phyloP scores from a whole-genome alignment of 2,113 vertebrate genomes.

The Picathartes gymnocephalus region DNA sequence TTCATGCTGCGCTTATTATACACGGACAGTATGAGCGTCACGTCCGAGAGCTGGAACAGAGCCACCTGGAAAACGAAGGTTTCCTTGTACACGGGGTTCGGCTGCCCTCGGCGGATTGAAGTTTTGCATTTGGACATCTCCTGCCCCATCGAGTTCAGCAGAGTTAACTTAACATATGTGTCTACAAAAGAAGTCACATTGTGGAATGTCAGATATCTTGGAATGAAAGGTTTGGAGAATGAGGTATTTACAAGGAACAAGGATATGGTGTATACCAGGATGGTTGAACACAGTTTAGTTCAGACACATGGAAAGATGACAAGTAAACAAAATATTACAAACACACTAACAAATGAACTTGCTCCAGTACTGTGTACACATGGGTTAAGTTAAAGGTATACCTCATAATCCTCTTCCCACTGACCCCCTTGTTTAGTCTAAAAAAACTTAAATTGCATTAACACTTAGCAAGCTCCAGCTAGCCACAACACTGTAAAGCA shows the following conservation, averaged over 20 bases:
- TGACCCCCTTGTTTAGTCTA: constrained; percentile 27
- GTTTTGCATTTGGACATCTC: constrained; percentile 99
- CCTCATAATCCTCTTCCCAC: constrained; percentile 62
- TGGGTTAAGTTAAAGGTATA: constrained; percentile 65
- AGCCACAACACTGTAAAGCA: constrained; percentile 80
- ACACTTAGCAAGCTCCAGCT: constrained; percentile 80
- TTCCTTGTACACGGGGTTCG: constrained; percentile 96
- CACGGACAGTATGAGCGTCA: constrained; percentile 95
- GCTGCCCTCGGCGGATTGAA: constrained; percentile 92
- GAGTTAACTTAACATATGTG: constrained; percentile 94
- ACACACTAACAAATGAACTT: neutral
- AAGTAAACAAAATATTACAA: constrained; percentile 25
- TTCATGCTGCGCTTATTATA: constrained; percentile 99
- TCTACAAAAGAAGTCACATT: constrained; percentile 76
- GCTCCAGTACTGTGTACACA: neutral
- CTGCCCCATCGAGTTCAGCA: constrained; percentile 98
- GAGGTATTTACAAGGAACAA: constrained; percentile 7
- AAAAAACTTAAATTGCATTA: constrained; percentile 64
- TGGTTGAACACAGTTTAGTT: constrained; percentile 31
- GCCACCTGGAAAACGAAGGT: constrained; percentile 98
- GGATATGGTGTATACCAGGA: constrained; percentile 72
- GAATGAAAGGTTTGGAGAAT: neutral
- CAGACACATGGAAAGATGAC: neutral
- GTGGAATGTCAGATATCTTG: neutral
- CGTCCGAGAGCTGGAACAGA: constrained; percentile 95